A percentile compares a stretch with the other conserved stretches of the same genome.
phyloP scores from a whole-genome alignment of 2,888 invertebrate species.

The Latheticus oryzae region DNA sequence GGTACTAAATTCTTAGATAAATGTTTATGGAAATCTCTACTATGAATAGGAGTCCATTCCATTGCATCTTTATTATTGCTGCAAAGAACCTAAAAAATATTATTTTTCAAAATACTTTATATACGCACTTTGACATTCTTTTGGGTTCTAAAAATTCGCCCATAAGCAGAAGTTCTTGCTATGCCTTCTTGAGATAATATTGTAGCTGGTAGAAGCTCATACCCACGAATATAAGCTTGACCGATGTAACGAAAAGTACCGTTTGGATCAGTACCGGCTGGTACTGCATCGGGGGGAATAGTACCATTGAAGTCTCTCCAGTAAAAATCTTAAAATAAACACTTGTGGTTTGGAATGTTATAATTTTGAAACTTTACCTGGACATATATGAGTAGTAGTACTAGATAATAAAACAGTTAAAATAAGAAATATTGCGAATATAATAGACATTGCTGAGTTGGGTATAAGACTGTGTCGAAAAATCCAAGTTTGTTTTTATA shows the following conservation, averaged over 20 bases:
- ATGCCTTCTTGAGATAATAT: constrained; percentile 20
- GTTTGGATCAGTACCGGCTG: constrained; percentile 27
- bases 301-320: constrained; percentile 30
- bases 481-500: no score
- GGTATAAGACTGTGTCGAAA: no score
- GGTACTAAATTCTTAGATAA: constrained; percentile 24
- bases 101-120: background rate
- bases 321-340: constrained; percentile 39
- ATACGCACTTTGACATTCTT: constrained; percentile 30
- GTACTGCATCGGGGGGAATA: constrained; percentile 40
- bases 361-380: no score
- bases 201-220: constrained; percentile 35
- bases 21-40: constrained; percentile 29
- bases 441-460: no score
- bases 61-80: constrained; percentile 30
- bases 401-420: no score
- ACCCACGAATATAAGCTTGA: constrained; percentile 26
- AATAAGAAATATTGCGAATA: no score
- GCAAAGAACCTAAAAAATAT: constrained; percentile 40
- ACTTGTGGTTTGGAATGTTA: no score
- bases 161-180: constrained; percentile 32
- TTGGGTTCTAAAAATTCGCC: constrained; percentile 12
- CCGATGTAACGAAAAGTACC: constrained; percentile 37
- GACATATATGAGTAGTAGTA: no score
- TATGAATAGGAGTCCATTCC: constrained; percentile 33